Base-by-base conservation (phyloP, 2,888 invertebrate species). In the Sphinx pinastri region DNA sequence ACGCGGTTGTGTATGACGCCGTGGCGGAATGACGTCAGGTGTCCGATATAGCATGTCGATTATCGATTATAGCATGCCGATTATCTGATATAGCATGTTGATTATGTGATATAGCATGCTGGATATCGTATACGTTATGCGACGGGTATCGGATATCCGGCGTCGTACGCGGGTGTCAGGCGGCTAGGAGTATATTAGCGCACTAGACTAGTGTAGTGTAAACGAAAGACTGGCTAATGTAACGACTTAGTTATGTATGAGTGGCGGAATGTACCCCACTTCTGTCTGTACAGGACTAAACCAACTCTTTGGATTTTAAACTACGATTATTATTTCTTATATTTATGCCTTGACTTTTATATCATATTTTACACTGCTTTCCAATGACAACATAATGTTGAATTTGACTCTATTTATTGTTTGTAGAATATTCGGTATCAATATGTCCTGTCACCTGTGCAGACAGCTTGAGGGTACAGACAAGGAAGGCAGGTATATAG, bases 201-300 rank as follows among this genome's bases (percentile, higher is more conserved):
- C 77, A 73, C 79, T 83, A 82, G 81, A 78, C 73, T 89, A 88
- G 89, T 84, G 91, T 92, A 92, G 90, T 86, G 91, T 83, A 92
- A 93, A 88, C 91, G 92, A 93, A 93, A 93, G 93, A 93, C 93
- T 93, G 93, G 93, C 88, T 91, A 91, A 90, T 85, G 91, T 91
- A 88, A 88, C 78, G 88, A 85, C 82, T 80, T 82, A 85, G 86
- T 82, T 82, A 79, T 77, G 81, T 77, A 73, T 57, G 67, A 38
- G 69, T 63, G 60, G 60, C 63, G 67, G 70, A 67, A 31, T 57
- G 67, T 49, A n/a, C 55, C 25, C 49, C 55, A 31, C 66, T 45
- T 45, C 45, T 54, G 67, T 67, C 69, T 47, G 16, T 19, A 51
- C 6, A 3, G 14, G n/a, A 45, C 45, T 5, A 10, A 52, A 19